Conservation (phyloP, 2,797 vertebrate species). For the Cetoscarus ocellatus region DNA sequence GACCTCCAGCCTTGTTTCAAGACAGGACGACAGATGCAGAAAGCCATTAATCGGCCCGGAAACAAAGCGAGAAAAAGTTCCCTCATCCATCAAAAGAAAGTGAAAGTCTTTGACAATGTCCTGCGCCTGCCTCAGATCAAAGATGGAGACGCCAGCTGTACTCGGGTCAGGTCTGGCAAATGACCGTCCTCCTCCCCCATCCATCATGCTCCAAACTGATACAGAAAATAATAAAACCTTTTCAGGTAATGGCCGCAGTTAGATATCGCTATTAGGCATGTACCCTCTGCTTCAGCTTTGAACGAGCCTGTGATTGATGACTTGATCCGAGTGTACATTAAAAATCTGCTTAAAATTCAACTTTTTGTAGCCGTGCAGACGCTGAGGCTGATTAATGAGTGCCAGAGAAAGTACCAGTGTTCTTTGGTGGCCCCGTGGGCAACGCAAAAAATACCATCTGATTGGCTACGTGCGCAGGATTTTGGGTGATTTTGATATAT, state of each 20-base stretch:
- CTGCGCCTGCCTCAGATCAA: constrained; percentile 56
- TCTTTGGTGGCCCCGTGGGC: constrained; percentile 39
- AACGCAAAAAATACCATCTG: constrained; percentile 35
- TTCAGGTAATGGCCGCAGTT: constrained; percentile 72
- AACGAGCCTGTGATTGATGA: constrained; percentile 75
- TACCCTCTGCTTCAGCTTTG: constrained; percentile 51
- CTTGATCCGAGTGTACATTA: constrained; percentile 66
- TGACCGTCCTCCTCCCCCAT: constrained; percentile 62
- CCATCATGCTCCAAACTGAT: constrained; percentile 70
- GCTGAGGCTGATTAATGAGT: constrained; percentile 62
- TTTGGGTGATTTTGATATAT: constrained; percentile 50
- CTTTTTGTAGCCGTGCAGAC: constrained; percentile 48
- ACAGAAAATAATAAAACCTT: constrained; percentile 73
- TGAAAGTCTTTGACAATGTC: constrained; percentile 73
- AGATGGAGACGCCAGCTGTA: constrained; percentile 55
- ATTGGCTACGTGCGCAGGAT: constrained; percentile 25
- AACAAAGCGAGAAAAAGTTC: constrained; percentile 70
- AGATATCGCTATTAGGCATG: constrained; percentile 58
- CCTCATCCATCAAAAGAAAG: constrained; percentile 77
- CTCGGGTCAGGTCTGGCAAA: constrained; percentile 58
- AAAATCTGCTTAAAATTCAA: constrained; percentile 70
- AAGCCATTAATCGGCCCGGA: constrained; percentile 71
- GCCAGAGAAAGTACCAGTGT: constrained; percentile 41
- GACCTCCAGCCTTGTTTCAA: constrained; percentile 68
- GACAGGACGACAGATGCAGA: constrained; percentile 62